Conservation (phyloP, 2,797 vertebrate species). For the Diglossa cyanea region DNA sequence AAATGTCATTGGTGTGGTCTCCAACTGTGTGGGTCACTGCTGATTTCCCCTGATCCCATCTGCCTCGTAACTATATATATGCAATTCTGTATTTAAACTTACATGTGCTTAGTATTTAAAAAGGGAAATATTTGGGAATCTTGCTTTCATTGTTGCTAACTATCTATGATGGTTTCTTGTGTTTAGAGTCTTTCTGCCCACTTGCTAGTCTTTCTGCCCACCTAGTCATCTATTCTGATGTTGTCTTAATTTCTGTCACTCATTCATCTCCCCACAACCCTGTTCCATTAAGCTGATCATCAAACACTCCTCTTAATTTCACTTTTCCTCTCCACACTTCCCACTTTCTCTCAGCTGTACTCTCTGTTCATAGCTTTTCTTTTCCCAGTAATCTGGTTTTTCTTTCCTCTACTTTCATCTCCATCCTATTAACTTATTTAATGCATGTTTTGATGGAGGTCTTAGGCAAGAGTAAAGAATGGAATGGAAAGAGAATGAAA, state of each 20-base stretch:
- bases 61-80: neutral
- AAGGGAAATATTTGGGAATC: neutral
- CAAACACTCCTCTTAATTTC: neutral
- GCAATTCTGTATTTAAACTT: neutral
- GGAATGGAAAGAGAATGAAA: neutral
- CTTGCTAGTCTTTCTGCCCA: no score
- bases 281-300: neutral
- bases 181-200: neutral
- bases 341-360: neutral
- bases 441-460: neutral
- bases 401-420: neutral
- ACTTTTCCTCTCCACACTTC: neutral
- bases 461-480: neutral
- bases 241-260: neutral
- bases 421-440: neutral
- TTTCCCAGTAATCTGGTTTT: neutral
- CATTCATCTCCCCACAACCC: neutral
- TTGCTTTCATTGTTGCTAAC: neutral
- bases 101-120: neutral
- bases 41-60: neutral
- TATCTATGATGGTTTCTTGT: neutral
- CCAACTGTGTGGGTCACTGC: neutral
- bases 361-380: neutral
- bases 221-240: neutral
- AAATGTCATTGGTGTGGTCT: neutral